phyloP scores from a whole-genome alignment of 1,140 invertebrate species.

The Formica selysi region DNA sequence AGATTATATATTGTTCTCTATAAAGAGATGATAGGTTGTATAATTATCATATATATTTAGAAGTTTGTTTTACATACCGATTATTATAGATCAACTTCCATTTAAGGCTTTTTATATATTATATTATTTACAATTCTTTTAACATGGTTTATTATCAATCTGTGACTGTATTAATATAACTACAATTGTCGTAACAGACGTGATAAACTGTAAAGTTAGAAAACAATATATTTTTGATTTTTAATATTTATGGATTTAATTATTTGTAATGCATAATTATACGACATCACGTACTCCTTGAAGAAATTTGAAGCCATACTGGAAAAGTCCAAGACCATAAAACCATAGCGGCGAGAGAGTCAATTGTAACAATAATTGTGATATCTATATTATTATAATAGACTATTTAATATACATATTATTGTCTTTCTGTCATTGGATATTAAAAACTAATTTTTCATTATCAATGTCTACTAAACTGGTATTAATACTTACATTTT shows the following conservation, averaged over 20 bases:
- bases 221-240: not conserved
- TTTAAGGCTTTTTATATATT: constrained; percentile 6
- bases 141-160: not conserved
- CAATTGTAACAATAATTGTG: not conserved
- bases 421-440: no score
- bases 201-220: not conserved
- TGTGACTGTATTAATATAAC: no score
- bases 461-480: no score
- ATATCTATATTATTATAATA: constrained; percentile 34
- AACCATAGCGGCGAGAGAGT: not conserved
- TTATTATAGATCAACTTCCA: no score
- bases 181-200: no score
- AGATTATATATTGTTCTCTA: no score
- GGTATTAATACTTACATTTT: constrained; percentile 10
- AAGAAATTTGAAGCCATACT: constrained; percentile 38
- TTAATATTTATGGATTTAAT: not conserved
- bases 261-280: not conserved
- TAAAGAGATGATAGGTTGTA: no score
- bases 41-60: no score
- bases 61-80: no score
- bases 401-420: not conserved
- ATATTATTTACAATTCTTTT: not conserved
- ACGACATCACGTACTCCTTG: not conserved
- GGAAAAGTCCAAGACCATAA: constrained; percentile 25
- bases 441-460: not conserved